These are phyloP conservation scores for Escarpia spicata DNA, from an alignment of 2,888 invertebrate genomes.

Conservation along the genomic window DNA sequence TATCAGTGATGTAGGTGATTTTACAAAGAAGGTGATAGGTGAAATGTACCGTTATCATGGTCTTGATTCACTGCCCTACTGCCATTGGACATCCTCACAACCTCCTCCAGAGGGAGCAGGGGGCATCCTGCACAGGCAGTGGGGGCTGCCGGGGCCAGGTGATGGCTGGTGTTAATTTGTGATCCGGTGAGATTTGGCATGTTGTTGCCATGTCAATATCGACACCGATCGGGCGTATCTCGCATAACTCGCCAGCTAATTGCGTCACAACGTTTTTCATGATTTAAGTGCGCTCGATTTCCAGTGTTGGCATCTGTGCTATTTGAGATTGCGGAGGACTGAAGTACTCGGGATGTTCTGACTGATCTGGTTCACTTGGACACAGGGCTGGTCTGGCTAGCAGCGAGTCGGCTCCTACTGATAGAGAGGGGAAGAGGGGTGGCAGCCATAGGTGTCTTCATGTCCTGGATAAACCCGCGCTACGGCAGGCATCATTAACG, in stretches of 20 bases:
- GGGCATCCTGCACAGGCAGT: neutral
- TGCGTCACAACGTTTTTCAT: neutral
- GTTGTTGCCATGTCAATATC: neutral
- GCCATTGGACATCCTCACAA: neutral
- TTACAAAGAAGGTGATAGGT: neutral
- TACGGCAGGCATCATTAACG: neutral
- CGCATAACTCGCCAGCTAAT: neutral
- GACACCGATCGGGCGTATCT: neutral
- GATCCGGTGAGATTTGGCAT: neutral
- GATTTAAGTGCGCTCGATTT: slow-evolving; percentile 4
- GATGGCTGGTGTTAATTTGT: slow-evolving; percentile 16
- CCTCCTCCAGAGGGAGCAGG: neutral
- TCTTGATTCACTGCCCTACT: neutral
- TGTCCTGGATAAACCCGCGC: neutral
- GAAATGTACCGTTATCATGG: neutral
- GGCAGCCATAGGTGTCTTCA: neutral
- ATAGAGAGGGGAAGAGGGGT: neutral
- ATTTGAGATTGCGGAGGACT: neutral
- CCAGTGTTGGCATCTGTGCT: neutral
- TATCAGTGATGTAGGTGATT: neutral
- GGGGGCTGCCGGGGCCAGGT: neutral
- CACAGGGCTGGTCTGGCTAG: neutral
- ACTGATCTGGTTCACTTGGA: neutral
- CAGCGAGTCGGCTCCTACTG: neutral
- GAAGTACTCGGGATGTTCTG: neutral